phyloP scores from a whole-genome alignment of 2,888 invertebrate genomes.

The Callosobruchus maculatus region DNA sequence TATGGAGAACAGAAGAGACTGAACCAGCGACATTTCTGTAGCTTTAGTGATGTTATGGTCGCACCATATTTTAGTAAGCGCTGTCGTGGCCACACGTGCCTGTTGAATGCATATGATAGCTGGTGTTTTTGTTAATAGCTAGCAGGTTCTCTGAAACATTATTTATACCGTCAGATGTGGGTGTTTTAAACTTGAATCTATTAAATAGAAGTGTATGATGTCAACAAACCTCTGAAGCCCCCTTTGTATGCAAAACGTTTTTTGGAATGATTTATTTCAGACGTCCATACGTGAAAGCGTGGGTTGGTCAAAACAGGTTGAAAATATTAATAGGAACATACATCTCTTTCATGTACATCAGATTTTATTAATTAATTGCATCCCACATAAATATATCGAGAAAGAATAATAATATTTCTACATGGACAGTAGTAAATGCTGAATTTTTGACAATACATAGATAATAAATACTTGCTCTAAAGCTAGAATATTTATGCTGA shows the following conservation, averaged over 20 bases:
- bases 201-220: neutral
- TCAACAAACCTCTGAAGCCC: neutral
- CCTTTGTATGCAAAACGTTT: neutral
- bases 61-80: too few species aligned
- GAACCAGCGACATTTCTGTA: too few species aligned
- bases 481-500: too few species aligned
- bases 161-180: too few species aligned
- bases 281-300: neutral
- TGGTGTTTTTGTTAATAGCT: neutral
- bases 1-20: too few species aligned
- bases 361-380: neutral
- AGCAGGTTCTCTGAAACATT: too few species aligned
- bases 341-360: neutral
- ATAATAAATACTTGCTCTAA: too few species aligned
- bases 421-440: too few species aligned
- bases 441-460: too few species aligned
- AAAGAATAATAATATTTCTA: neutral
- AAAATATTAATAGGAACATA: neutral
- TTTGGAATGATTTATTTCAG: neutral
- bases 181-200: neutral
- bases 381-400: neutral
- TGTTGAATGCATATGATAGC: too few species aligned
- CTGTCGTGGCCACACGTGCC: too few species aligned
- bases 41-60: too few species aligned
- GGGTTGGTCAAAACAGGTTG: neutral